Evolutionary conservation across 2,888 invertebrate genomes (phyloP).

Genomic region (Plusia festucae): DNA sequence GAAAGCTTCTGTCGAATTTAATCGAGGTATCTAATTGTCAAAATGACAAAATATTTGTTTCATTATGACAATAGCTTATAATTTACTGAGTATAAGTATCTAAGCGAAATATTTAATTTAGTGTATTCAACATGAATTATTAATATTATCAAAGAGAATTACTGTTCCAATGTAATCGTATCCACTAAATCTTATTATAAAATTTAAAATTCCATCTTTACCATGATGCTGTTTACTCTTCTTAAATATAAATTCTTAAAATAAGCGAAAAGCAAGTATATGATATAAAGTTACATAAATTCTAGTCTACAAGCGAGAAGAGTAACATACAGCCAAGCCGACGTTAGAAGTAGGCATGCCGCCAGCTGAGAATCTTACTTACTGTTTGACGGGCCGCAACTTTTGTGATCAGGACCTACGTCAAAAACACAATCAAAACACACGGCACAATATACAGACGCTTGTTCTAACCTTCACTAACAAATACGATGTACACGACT

Average conservation of each 20-base stretch:
- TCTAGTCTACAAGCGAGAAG: conserved; percentile 82
- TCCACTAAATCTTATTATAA: background rate
- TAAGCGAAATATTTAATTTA: conserved; percentile 77
- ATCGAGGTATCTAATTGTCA: conserved; percentile 49
- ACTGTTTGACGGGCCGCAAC: conserved; percentile 88
- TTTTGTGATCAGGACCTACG: conserved; percentile 89
- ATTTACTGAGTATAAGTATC: conserved; percentile 68
- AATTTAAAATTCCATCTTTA: background rate
- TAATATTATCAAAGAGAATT: conserved; percentile 54
- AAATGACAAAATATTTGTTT: conserved; percentile 45
- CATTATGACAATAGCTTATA: conserved; percentile 52
- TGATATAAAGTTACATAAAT: conserved; percentile 69
- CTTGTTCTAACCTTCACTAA: conserved; percentile 69
- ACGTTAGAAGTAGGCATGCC: conserved; percentile 82
- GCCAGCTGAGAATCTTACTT: conserved; percentile 85
- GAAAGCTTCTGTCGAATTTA: conserved; percentile 15
- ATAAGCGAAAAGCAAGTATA: conserved; percentile 77
- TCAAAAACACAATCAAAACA: conserved; percentile 88
- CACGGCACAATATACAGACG: conserved; percentile 83
- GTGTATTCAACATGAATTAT: conserved; percentile 70
- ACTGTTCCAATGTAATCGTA: conserved; percentile 14
- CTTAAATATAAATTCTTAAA: conserved; percentile 56
- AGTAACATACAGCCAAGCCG: conserved; percentile 80
- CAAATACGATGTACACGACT: conserved; percentile 69
- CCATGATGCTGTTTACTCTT: background rate